These are phyloP conservation scores for Rhabdomys dilectus DNA, from an alignment of 2,113 vertebrate species.

Conservation along the genomic window DNA sequence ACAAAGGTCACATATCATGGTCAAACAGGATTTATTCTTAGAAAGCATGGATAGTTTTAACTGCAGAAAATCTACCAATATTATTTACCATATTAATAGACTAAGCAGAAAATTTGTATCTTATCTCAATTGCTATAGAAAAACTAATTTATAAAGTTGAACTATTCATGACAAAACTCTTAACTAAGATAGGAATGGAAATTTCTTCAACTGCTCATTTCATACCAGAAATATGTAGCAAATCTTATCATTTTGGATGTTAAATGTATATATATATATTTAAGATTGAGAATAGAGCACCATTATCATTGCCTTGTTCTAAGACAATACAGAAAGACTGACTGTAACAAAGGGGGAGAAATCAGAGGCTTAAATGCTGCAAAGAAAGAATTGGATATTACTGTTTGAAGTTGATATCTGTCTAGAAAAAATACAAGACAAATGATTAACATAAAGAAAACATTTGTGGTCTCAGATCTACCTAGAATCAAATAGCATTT, in stretches of 20 bases:
- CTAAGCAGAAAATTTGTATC: not conserved
- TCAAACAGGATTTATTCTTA: not conserved
- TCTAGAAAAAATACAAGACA: not conserved
- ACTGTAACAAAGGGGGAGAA: not conserved
- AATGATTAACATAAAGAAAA: not conserved
- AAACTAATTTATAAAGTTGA: not conserved
- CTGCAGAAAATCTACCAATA: not conserved
- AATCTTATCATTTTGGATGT: not conserved
- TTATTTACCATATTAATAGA: not conserved
- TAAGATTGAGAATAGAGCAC: not conserved
- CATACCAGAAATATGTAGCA: not conserved
- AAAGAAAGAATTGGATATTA: not conserved
- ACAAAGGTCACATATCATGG: not conserved
- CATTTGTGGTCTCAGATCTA: not conserved
- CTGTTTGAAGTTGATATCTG: not conserved
- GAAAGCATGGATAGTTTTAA: constrained; percentile 19
- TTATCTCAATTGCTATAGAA: not conserved
- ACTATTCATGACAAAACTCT: not conserved
- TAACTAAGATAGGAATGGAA: not conserved
- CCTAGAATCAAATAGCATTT: not conserved
- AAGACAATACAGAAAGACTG: not conserved
- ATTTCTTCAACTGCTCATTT: not conserved
- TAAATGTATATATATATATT: not conserved
- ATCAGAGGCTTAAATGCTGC: not conserved
- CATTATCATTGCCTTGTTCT: not conserved